A percentile compares a stretch with the other conserved stretches of the same genome.
phyloP scores from a whole-genome alignment of 2,888 invertebrate genomes.

The Apoderus coryli region DNA sequence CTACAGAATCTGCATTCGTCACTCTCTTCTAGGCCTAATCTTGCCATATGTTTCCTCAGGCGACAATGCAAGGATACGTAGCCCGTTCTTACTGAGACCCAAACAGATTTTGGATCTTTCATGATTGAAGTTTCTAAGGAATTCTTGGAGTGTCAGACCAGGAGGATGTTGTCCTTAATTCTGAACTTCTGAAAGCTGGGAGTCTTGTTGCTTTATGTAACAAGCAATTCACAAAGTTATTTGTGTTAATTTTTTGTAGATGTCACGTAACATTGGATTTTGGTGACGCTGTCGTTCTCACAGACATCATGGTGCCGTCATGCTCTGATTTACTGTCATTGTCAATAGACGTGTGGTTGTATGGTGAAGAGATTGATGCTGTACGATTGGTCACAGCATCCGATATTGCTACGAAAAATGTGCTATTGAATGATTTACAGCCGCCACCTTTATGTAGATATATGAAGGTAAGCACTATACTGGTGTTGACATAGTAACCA shows the following conservation, averaged over 20 bases:
- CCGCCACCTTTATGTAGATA: constrained; percentile 82
- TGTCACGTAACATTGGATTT: constrained; percentile 86
- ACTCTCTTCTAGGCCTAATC: too few relatives aligned
- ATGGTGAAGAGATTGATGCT: constrained; percentile 73
- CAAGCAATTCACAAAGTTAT: too few relatives aligned
- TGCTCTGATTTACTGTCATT: constrained; percentile 72
- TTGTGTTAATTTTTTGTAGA: constrained; percentile 35
- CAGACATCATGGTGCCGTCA: constrained; percentile 71
- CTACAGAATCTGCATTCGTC: too few relatives aligned
- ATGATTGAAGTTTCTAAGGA: too few relatives aligned
- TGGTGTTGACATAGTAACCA: background rate
- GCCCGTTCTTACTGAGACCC: too few relatives aligned
- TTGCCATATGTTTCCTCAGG: too few relatives aligned
- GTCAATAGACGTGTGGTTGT: constrained; percentile 81
- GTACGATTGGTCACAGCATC: constrained; percentile 71
- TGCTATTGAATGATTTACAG: constrained; percentile 78
- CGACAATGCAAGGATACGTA: too few relatives aligned
- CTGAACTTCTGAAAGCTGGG: too few relatives aligned
- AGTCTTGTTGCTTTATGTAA: too few relatives aligned
- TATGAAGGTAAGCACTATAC: constrained; percentile 52
- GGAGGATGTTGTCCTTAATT: too few relatives aligned
- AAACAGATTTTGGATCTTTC: too few relatives aligned
- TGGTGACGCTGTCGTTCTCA: constrained; percentile 70
- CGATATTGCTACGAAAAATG: constrained; percentile 74
- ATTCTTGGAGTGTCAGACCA: too few relatives aligned